Evolutionary conservation across 53 echinoderm and acorn worm species (phyloP), one percentile per base, ranked within the genome.

Genomic region (Crossaster papposus): DNA sequence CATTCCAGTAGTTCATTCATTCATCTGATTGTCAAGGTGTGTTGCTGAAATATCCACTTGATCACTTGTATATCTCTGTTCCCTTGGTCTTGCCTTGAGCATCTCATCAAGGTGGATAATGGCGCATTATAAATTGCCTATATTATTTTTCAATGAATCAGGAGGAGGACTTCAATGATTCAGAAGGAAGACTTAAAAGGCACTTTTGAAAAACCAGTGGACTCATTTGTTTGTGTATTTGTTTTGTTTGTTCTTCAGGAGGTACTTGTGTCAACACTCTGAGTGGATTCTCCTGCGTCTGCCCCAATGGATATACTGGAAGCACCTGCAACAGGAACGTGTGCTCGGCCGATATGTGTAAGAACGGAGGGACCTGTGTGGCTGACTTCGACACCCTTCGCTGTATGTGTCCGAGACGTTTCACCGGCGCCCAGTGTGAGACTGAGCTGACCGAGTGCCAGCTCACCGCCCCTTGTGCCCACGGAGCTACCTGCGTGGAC

Each of bases 281-380:
- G 52, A 89, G 77, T 37, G 88, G 80, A 55, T 97, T 88, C 72
- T 82, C 87, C 2, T 97, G 97, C 81, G 81, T 68, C 51, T 99
- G 99, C 52, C 89, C 95, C 18, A 82, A 78, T 89, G 99, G 99
- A 87, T 99, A 83, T 89, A 88, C 86, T 51, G 98, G 94, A 13
- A 30, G 12, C 53, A 90, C 65, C 37, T 99, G 99, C 85, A 78
- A 89, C 52, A 82, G 85, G 81, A 89, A 95, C 81, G 91, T 96
- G 71, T 99, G 99, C 51, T 89, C 90, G 11, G 78, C 79, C 55
- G 92, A 89, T 53, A 88, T 88, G 70, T 99, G 99, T 63, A 24
- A 85, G 54, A 99, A 99, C 85, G 99, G 99, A 1, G 99, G 96
- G 6, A 99, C 93, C 62, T 99, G 99, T 75, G 82, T 95, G 73